Conservation (phyloP, 2,797 vertebrate species). For the Coregonus ussuriensis region DNA sequence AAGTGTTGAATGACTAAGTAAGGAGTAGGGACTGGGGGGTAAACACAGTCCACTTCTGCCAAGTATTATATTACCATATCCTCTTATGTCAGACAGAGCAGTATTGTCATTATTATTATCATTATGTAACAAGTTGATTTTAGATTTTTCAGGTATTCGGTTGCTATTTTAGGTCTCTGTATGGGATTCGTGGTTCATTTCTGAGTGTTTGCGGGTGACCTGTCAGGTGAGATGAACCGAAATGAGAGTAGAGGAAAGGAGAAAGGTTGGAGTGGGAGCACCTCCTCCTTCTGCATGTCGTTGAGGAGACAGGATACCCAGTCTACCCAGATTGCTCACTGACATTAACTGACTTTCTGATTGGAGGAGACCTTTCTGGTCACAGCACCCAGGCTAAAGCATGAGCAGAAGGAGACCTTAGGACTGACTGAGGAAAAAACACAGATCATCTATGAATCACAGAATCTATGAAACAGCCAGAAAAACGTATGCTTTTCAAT, state of each 20-base stretch:
- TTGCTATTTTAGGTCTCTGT: too few relatives aligned
- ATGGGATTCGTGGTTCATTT: too few relatives aligned
- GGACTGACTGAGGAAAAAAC: neutral
- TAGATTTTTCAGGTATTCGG: too few relatives aligned
- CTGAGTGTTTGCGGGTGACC: neutral
- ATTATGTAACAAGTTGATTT: too few relatives aligned
- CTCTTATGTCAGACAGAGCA: too few relatives aligned
- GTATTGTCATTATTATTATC: too few relatives aligned
- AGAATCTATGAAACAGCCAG: neutral
- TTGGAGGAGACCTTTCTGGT: constrained; percentile 2
- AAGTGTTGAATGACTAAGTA: neutral
- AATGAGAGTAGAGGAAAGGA: too few relatives aligned
- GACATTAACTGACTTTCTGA: constrained; percentile 3
- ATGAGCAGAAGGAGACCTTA: neutral
- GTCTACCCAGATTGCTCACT: constrained; percentile 2
- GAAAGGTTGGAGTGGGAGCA: neutral
- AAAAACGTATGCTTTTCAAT: too few relatives aligned
- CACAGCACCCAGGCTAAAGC: neutral
- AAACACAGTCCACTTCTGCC: neutral
- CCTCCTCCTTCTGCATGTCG: neutral
- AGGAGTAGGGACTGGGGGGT: neutral
- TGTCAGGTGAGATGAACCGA: neutral
- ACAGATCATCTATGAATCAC: neutral
- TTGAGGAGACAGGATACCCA: neutral
- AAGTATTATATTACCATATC: too few relatives aligned